These are phyloP conservation scores for Volucella zonaria DNA, from an alignment of 2,888 invertebrate species.

Conservation along the genomic window DNA sequence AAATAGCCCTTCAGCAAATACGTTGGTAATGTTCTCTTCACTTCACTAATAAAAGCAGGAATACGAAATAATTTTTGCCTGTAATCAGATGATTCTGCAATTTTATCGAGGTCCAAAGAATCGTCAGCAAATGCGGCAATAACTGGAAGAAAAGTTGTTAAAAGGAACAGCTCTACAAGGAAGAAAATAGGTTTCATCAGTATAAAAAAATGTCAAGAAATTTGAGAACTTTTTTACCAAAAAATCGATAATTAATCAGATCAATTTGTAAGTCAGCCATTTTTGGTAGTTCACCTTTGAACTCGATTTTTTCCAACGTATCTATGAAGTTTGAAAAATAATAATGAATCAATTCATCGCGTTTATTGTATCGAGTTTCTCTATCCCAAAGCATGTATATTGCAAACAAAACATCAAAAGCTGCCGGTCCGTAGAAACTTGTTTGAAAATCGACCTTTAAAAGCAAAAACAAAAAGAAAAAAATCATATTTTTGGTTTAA, in stretches of 20 bases:
- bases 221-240: conserved; percentile 69
- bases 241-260: conserved; percentile 72
- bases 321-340: conserved; percentile 75
- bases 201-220: neutral
- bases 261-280: conserved; percentile 73
- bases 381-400: conserved; percentile 75
- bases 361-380: conserved; percentile 71
- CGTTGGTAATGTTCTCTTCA: conserved; percentile 22
- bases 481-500: too few species aligned
- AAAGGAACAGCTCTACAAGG: conserved; percentile 3
- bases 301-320: conserved; percentile 75
- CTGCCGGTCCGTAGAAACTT: conserved; percentile 75
- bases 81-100: conserved; percentile 18
- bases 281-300: conserved; percentile 75
- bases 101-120: neutral
- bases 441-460: conserved; percentile 77
- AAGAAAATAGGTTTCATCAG: neutral
- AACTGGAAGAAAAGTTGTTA: conserved; percentile 16
- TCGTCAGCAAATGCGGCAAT: conserved; percentile 32
- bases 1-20: conserved; percentile 22
- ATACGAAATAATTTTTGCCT: conserved; percentile 15
- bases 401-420: conserved; percentile 76
- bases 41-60: neutral
- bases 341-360: conserved; percentile 75
- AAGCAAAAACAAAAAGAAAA: too few species aligned